Percentiles rank a stretch among this genome's conserved stretches.
These are phyloP conservation scores for Poecilia latipinna DNA, from an alignment of 2,113 vertebrate species.

Conservation along the genomic window DNA sequence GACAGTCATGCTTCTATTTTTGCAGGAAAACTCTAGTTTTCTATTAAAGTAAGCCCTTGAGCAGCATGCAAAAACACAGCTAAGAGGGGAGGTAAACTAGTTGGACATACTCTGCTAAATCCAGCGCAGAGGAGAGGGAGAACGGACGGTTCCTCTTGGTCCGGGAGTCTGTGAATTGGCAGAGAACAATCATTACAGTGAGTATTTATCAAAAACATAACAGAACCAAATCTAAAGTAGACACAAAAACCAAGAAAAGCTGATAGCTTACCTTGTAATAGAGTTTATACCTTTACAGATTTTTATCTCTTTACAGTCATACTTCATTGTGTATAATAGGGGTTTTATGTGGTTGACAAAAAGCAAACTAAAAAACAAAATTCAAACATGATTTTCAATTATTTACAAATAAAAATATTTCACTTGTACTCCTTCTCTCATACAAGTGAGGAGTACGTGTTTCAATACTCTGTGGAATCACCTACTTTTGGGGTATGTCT, in stretches of 20 bases:
- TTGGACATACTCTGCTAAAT: conserved; percentile 89
- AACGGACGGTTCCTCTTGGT: conserved; percentile 90
- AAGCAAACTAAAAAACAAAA: no score
- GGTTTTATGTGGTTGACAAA: background rate
- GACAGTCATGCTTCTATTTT: conserved; percentile 6
- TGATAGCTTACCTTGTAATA: background rate
- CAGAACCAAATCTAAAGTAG: background rate
- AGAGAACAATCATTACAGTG: conserved; percentile 35
- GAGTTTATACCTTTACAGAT: background rate
- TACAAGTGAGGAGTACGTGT: no score
- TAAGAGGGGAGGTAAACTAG: background rate
- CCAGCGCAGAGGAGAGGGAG: conserved; percentile 91
- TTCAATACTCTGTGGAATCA: no score
- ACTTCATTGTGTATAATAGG: no score
- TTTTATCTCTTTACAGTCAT: no score
- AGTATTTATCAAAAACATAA: conserved; percentile 17
- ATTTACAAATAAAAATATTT: no score
- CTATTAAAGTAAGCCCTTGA: conserved; percentile 9
- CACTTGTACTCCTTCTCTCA: no score
- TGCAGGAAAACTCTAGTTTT: background rate
- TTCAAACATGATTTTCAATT: no score
- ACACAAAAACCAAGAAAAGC: background rate
- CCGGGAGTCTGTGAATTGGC: conserved; percentile 81
- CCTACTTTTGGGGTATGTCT: background rate
- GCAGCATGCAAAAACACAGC: background rate